Percentiles rank a stretch among this genome's conserved stretches.
These are phyloP conservation scores for Borostomias antarcticus DNA, from an alignment of 2,797 vertebrate species.

Conservation along the genomic window DNA sequence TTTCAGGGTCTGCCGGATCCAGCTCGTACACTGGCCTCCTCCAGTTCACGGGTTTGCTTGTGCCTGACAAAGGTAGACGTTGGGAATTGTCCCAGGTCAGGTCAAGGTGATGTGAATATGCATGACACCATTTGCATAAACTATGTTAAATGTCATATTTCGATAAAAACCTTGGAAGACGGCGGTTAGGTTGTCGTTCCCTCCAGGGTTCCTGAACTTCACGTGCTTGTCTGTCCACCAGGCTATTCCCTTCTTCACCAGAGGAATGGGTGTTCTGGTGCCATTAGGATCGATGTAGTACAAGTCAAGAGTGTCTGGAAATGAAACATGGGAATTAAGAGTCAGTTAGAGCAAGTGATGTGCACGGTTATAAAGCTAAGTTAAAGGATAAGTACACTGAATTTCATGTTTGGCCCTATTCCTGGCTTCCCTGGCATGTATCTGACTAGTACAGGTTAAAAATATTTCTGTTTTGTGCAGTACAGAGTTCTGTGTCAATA, in stretches of 20 bases:
- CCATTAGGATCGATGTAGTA: constrained; percentile 77
- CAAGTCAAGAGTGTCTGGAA: constrained; percentile 88
- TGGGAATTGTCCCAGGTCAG: constrained; percentile 5
- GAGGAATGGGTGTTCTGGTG: constrained; percentile 66
- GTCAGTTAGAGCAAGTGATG: neutral
- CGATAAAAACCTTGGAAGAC: constrained; percentile 84
- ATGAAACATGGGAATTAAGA: constrained; percentile 12
- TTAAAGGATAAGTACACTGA: neutral
- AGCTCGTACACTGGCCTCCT: constrained; percentile 84
- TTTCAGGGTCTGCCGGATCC: constrained; percentile 78
- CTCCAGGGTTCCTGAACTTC: constrained; percentile 94
- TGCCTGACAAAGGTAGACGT: constrained; percentile 72
- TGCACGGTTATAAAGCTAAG: neutral
- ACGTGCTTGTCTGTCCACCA: constrained; percentile 99
- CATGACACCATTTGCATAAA: neutral
- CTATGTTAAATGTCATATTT: neutral
- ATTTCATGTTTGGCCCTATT: no score
- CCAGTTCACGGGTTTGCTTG: constrained; percentile 92
- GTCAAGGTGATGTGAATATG: neutral
- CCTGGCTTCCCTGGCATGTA: no score
- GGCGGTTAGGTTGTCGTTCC: constrained; percentile 75
- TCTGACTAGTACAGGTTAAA: no score
- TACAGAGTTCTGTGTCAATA: no score
- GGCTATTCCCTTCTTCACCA: constrained; percentile 91
- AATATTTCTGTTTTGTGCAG: no score